phyloP scores from a whole-genome alignment of 1,140 invertebrate species.

The Heliconius hermathena region DNA sequence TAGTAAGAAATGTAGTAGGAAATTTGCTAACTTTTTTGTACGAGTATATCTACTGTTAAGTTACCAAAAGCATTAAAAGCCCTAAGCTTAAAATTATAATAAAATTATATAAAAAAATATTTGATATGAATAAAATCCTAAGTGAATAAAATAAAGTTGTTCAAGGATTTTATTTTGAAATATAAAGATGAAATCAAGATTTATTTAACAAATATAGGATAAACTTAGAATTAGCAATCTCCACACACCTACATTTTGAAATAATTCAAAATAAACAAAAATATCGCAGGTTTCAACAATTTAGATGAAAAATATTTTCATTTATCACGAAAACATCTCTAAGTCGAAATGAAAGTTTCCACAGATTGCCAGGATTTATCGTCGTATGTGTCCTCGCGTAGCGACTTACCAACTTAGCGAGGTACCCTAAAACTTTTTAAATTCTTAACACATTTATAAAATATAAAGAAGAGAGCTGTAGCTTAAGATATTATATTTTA shows the following conservation, averaged over 20 bases:
- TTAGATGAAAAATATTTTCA: constrained; percentile 15
- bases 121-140: too few species aligned
- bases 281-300: neutral
- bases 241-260: neutral
- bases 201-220: neutral
- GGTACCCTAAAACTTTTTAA: constrained; percentile 4
- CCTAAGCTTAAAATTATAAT: too few species aligned
- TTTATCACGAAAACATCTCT: constrained; percentile 13
- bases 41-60: too few species aligned
- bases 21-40: too few species aligned
- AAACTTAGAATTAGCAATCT: neutral
- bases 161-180: too few species aligned
- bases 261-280: neutral
- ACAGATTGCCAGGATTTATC: constrained; percentile 19
- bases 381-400: constrained; percentile 12
- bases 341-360: constrained; percentile 19
- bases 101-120: too few species aligned
- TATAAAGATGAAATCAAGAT: too few species aligned
- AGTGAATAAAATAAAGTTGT: too few species aligned
- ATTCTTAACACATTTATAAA: constrained; percentile 6
- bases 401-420: constrained; percentile 7
- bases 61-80: too few species aligned
- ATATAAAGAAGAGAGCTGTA: neutral
- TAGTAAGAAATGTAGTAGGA: too few species aligned
- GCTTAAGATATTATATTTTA: neutral